Evolutionary conservation across 2,888 invertebrate genomes (phyloP).

Genomic region (Perizoma affinitatum): DNA sequence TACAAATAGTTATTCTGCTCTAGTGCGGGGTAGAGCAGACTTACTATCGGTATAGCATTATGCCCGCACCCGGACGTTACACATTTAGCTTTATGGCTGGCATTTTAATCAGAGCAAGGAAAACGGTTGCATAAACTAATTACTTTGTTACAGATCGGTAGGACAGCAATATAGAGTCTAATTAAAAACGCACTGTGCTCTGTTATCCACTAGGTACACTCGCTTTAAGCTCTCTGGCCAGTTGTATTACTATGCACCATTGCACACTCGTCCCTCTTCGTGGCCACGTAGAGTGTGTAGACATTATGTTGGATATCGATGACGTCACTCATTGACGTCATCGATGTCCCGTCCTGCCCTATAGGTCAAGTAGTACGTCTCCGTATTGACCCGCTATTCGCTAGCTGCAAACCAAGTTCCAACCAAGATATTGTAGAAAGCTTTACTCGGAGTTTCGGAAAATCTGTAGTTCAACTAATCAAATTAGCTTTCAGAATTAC

Average conservation of each 20-base stretch:
- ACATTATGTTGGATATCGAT: neutral
- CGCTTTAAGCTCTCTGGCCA: too few relatives aligned
- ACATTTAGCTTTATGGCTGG: conserved; percentile 21
- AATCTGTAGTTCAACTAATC: too few relatives aligned
- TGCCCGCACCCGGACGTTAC: conserved; percentile 25
- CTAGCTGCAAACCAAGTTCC: too few relatives aligned
- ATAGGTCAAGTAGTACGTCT: neutral
- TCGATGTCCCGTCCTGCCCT: neutral
- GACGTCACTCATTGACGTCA: neutral
- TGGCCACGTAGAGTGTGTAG: neutral
- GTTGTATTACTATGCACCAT: neutral
- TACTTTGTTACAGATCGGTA: conserved; percentile 25
- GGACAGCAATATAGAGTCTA: conserved; percentile 18
- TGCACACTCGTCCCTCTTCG: too few relatives aligned
- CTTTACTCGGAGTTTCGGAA: too few relatives aligned
- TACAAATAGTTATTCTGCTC: too few relatives aligned
- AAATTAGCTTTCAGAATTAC: too few relatives aligned
- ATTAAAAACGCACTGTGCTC: conserved; percentile 15
- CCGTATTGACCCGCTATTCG: too few relatives aligned
- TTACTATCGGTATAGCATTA: conserved; percentile 6
- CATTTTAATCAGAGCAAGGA: conserved; percentile 32
- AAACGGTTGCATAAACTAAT: conserved; percentile 31
- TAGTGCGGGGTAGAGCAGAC: too few relatives aligned
- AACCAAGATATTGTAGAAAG: too few relatives aligned
- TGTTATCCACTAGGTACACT: neutral